Evolutionary conservation across 2,113 vertebrate species (phyloP).

Genomic region (Plecotus auritus): DNA sequence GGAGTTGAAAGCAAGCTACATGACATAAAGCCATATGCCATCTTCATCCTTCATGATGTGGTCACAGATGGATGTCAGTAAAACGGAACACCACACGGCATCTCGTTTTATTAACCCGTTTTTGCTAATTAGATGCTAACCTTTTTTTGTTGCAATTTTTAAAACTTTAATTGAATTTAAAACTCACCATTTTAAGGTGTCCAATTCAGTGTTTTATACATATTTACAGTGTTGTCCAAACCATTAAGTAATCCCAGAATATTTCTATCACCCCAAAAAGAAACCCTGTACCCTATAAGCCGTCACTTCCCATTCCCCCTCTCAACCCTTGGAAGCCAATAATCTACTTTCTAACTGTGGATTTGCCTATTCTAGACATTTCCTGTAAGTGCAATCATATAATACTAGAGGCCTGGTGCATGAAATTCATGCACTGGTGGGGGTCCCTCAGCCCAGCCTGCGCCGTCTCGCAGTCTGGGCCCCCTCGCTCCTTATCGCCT

Average conservation of each 20-base stretch:
- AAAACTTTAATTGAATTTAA: not conserved
- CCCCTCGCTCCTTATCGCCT: no score
- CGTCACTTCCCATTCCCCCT: not conserved
- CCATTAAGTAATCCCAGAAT: not conserved
- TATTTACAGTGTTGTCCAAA: not conserved
- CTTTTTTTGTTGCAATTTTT: not conserved
- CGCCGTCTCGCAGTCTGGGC: no score
- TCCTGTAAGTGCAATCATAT: not conserved
- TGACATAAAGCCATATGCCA: fast-evolving
- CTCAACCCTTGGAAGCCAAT: not conserved
- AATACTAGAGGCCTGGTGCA: no score
- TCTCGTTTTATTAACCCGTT: not conserved
- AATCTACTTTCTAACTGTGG: not conserved
- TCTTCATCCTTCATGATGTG: not conserved
- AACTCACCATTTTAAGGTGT: constrained; percentile 8
- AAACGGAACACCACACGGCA: not conserved
- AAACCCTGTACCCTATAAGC: not conserved
- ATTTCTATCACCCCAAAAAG: not conserved
- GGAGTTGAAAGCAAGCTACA: not conserved
- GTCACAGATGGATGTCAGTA: not conserved
- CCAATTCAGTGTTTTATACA: not conserved
- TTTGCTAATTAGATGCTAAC: not conserved
- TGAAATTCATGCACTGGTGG: no score
- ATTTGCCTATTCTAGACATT: not conserved
- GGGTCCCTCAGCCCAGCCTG: no score